Conservation (phyloP, 1,140 invertebrate species). For the Eubasilissa regina region DNA sequence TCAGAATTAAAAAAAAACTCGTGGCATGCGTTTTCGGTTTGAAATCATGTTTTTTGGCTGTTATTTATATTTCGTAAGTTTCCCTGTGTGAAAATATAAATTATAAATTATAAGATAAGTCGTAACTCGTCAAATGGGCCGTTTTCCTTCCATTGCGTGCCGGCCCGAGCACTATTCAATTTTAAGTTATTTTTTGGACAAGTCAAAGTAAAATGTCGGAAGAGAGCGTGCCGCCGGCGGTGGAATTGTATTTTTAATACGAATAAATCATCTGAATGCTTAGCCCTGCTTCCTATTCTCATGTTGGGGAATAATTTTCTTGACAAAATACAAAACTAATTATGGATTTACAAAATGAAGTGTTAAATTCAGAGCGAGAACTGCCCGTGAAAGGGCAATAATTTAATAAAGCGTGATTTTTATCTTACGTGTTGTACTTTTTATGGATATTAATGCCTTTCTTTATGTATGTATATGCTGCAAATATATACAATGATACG, state of each 20-base stretch:
- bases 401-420: not conserved
- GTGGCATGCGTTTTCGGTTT: too few species aligned
- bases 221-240: constrained; percentile 24
- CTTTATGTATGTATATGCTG: too few species aligned
- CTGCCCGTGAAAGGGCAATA: not conserved
- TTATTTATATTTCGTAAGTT: constrained; percentile 12
- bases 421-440: too few species aligned
- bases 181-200: constrained; percentile 34
- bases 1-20: too few species aligned
- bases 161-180: constrained; percentile 47
- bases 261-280: constrained; percentile 41
- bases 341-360: constrained; percentile 34
- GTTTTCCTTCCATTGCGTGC: constrained; percentile 19
- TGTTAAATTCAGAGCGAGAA: constrained; percentile 18
- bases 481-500: too few species aligned
- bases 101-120: constrained; percentile 39
- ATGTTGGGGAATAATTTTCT: constrained; percentile 19
- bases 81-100: constrained; percentile 34
- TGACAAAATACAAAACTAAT: constrained; percentile 26
- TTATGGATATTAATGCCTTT: too few species aligned
- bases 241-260: constrained; percentile 26
- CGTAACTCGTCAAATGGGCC: constrained; percentile 33
- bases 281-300: constrained; percentile 21
- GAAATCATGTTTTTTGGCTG: not conserved
- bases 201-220: constrained; percentile 10